A percentile compares a stretch with the other conserved stretches of the same genome.
phyloP scores from a whole-genome alignment of 1,140 invertebrate species.

The Notospermus geniculatus region DNA sequence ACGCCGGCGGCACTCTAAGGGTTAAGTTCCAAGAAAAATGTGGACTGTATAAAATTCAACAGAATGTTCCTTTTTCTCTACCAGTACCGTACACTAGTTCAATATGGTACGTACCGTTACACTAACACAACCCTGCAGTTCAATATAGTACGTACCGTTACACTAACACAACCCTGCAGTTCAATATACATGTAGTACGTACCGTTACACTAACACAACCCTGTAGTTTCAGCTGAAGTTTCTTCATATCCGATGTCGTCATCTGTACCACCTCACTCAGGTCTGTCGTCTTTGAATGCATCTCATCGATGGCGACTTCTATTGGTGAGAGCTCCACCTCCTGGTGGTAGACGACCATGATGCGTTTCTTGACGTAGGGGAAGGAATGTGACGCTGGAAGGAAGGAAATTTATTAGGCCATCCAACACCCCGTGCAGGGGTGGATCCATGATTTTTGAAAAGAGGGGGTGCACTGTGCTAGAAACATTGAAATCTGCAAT shows the following conservation, averaged over 20 bases:
- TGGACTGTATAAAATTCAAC: too few relatives aligned
- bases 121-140: neutral
- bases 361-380: conserved; percentile 88
- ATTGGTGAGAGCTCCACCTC: conserved; percentile 83
- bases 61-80: too few relatives aligned
- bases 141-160: neutral
- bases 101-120: neutral
- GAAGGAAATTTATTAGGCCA: too few relatives aligned
- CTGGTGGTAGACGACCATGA: conserved; percentile 70
- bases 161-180: neutral
- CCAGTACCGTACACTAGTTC: neutral
- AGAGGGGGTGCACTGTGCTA: too few relatives aligned
- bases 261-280: conserved; percentile 79
- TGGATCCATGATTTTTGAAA: too few relatives aligned
- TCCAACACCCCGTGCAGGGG: too few relatives aligned
- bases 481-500: too few relatives aligned
- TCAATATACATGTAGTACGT: conserved; percentile 8
- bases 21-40: too few relatives aligned
- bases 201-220: conserved; percentile 81
- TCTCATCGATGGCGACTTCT: conserved; percentile 91
- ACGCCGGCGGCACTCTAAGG: too few relatives aligned
- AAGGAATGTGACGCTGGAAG: conserved; percentile 62
- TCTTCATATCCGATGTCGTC: conserved; percentile 79
- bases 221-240: conserved; percentile 83
- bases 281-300: conserved; percentile 77